Base-by-base conservation (phyloP, 2,888 invertebrate species). In the Cistogaster globosa region DNA sequence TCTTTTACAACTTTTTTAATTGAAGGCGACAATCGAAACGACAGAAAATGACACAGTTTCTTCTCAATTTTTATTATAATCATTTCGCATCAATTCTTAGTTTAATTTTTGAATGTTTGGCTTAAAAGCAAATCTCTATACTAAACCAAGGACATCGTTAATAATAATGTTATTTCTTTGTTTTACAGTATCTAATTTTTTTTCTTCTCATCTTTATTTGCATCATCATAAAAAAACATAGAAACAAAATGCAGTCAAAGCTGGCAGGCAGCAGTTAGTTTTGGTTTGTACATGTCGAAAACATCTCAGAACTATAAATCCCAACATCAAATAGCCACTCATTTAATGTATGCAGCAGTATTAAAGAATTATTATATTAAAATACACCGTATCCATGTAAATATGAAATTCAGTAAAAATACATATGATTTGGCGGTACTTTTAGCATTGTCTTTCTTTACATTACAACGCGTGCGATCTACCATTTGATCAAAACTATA, bases 141-240 rank as follows among this genome's bases (percentile, higher is more conserved):
- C 58, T 65, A 62, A 75, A 75, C 75, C 85, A 85, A 85, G 82
- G 85, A 85, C 85, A 55, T 20, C 9, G 62, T 63, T 78, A 62
- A 71, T 75, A 57, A 65, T 75, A 76, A 76, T 77, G 65, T 79
- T 75, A 79, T 77, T 78, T 78, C 76, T 74, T 68, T 78, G 68
- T 79, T 79, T 68, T 65, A 8, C 36, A 58, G 12, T 53, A 32
- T 32, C n/a, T 26, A 22, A 62, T 62, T 36, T 48, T 78, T 26
- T 38, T 71, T 45, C 57, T 78, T 82, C 69, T 85, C 82, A 85
- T 75, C 38, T 71, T 26, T 67, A 85, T 82, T 85, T 85, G 75
- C 85, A 85, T 85, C 79, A 85, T 85, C 74, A 79, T 82, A 82
- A 82, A 78, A 69, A 55, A 32, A 32, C 1, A 75, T 78, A 82